Evolutionary conservation across 2,888 invertebrate genomes (phyloP).

Genomic region (Zaprionus obscuricornis): DNA sequence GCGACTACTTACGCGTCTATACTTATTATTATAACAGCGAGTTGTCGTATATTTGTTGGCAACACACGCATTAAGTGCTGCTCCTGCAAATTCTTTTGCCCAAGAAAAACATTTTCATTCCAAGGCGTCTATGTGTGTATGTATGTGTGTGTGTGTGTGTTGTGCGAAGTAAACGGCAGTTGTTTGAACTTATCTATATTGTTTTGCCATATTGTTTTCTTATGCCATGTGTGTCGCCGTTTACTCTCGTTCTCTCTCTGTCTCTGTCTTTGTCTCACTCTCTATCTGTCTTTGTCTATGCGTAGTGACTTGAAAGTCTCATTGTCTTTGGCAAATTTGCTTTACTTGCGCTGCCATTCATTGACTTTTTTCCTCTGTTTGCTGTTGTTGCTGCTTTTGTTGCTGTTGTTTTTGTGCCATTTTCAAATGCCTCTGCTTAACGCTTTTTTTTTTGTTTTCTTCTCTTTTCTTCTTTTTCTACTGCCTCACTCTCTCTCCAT

Average conservation of each 20-base stretch:
- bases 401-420: conserved; percentile 43
- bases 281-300: conserved; percentile 13
- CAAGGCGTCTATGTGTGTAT: conserved; percentile 55
- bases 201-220: conserved; percentile 79
- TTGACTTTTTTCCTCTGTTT: conserved; percentile 72
- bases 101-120: conserved; percentile 76
- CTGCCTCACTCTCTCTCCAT: not conserved
- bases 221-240: conserved; percentile 71
- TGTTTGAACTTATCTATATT: conserved; percentile 79
- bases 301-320: conserved; percentile 60
- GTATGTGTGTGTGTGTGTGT: conserved; percentile 16
- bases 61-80: conserved; percentile 54
- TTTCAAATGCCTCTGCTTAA: conserved; percentile 65
- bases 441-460: conserved; percentile 6
- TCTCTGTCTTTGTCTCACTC: not conserved
- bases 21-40: conserved; percentile 47
- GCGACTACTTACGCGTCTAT: conserved; percentile 26
- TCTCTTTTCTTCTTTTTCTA: not conserved
- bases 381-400: conserved; percentile 16
- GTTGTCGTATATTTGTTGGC: conserved; percentile 36
- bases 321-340: conserved; percentile 75
- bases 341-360: conserved; percentile 71
- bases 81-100: conserved; percentile 65
- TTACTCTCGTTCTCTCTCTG: not conserved
- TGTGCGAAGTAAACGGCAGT: conserved; percentile 41